Percentiles rank a stretch among this genome's conserved stretches.
These are phyloP conservation scores for Amphiura filiformis DNA, from an alignment of 35 echinoderm and acorn worm genomes.

Conservation along the genomic window DNA sequence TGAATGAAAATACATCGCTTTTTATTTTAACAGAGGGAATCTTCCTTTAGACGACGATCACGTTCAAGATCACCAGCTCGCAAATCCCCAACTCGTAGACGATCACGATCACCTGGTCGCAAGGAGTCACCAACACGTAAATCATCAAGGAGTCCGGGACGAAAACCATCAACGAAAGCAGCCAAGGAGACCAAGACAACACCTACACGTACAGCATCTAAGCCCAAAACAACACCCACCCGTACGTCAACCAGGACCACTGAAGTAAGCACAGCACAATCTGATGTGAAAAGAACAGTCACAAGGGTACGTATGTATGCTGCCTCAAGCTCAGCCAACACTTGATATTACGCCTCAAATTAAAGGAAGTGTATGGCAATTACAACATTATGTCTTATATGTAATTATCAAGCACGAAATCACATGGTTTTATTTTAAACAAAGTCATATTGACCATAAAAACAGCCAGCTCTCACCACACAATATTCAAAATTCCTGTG, in stretches of 20 bases:
- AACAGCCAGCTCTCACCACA: too few species aligned
- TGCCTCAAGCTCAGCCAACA: background rate
- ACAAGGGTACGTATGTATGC: background rate
- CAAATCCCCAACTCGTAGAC: background rate
- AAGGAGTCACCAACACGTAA: background rate
- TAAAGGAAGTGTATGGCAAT: background rate
- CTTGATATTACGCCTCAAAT: background rate
- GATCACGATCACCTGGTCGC: background rate
- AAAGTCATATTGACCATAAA: too few species aligned
- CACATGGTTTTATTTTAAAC: too few species aligned
- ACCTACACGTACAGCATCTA: background rate
- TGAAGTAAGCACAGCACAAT: background rate
- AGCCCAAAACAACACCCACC: background rate
- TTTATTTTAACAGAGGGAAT: too few species aligned
- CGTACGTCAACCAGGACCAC: background rate
- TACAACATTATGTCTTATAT: too few species aligned
- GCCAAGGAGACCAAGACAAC: background rate
- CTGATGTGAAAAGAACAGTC: background rate
- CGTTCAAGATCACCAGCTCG: background rate
- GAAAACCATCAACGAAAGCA: background rate
- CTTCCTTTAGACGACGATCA: too few species aligned
- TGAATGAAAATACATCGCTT: too few species aligned
- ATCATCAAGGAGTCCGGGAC: too few species aligned
- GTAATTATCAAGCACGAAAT: background rate
- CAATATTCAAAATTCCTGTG: too few species aligned